A percentile compares a stretch with the other conserved stretches of the same genome.
These are phyloP conservation scores for Aleiodes alternator DNA, from an alignment of 2,888 invertebrate genomes.

Conservation along the genomic window DNA sequence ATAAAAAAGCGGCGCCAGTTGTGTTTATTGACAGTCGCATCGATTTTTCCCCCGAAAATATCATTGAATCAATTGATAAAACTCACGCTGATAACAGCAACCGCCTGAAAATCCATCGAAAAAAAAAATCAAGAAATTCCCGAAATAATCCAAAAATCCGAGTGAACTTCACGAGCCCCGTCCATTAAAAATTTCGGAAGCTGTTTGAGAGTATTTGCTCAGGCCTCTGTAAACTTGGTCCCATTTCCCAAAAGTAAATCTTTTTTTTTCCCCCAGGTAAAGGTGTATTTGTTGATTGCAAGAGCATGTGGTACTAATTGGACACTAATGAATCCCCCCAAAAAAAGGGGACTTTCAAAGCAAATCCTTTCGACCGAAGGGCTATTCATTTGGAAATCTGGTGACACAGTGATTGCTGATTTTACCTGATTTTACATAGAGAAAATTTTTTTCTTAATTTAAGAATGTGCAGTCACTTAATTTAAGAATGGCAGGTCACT, in stretches of 20 bases:
- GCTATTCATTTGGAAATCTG: too few species aligned
- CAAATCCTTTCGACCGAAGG: too few species aligned
- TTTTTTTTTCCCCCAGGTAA: slow-evolving; percentile 45
- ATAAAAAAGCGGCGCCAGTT: slow-evolving; percentile 5
- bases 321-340: slow-evolving; percentile 70
- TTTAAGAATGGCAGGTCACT: too few species aligned
- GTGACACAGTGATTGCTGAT: too few species aligned
- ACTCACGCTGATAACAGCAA: too few species aligned
- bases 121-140: background rate
- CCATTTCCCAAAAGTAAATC: background rate
- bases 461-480: too few species aligned
- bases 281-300: slow-evolving; percentile 67
- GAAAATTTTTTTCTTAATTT: too few species aligned
- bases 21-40: background rate
- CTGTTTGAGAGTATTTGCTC: slow-evolving; percentile 56
- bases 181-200: slow-evolving; percentile 66
- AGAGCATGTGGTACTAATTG: slow-evolving; percentile 68
- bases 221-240: slow-evolving; percentile 52
- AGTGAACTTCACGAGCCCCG: slow-evolving; percentile 28
- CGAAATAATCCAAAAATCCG: background rate
- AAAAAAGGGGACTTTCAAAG: too few species aligned
- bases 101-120: too few species aligned
- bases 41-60: too few species aligned
- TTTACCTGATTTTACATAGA: too few species aligned
- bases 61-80: too few species aligned